Evolutionary conservation across 1,140 invertebrate species (phyloP), one percentile per base, ranked within the genome.

Genomic region (Araneus ventricosus): DNA sequence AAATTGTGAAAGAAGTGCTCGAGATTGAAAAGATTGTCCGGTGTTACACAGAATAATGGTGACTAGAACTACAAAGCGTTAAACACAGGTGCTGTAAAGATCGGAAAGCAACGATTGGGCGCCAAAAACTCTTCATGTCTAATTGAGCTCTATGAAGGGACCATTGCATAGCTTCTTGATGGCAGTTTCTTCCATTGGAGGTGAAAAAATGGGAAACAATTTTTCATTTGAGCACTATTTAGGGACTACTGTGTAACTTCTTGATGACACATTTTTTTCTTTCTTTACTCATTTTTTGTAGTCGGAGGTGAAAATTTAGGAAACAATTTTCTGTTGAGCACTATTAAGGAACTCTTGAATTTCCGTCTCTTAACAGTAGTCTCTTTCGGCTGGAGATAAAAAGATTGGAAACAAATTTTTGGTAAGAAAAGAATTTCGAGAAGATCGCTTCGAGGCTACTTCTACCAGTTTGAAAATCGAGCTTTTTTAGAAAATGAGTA

Each of bases 1-100:
- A 93, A 93, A 89, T 88, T 82, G 87, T 93, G 87, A 93, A 93
- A 93, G 91, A 93, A 93, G 92, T 93, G 92, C 92, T 93, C 39
- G 92, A 93, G 92, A 89, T 80, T 84, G 70, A 88, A 93, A 93
- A 93, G 92, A 93, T 93, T 93, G 92, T 93, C 92, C 85, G 70
- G 79, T 88, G 45, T 79, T 93, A 93, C 59, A 88, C 86, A 93
- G 87, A 93, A 93, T 63, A 93, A 88, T 89, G 92, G 92, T 93
- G 39, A 89, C 92, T 93, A 93, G 30, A 80, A 37, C 87, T 93
- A 93, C 86, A 67, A 93, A 93, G 92, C 86, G 37, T 67, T 79
- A 88, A 93, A 93, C 92, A 93, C 85, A 93, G 92, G 92, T 93
- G 87, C 92, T 88, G 39, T 63, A 88, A 82, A 79, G 88, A 87